Conservation (phyloP, 1,140 invertebrate species). For the Notospermus geniculatus region DNA sequence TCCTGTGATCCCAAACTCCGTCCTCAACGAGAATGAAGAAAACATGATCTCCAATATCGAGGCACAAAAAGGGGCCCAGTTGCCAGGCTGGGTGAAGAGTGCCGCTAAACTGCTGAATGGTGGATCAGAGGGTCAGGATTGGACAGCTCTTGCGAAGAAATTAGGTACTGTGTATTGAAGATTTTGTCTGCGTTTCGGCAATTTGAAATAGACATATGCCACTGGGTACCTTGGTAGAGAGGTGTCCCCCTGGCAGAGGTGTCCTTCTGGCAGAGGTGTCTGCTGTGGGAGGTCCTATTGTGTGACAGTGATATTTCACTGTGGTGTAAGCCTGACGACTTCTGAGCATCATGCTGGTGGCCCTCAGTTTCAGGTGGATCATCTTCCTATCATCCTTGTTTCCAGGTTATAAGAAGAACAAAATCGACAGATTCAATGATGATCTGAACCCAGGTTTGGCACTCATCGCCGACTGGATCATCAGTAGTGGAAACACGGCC, state of each 20-base stretch:
- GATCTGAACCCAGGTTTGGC: conserved; percentile 55
- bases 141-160: conserved; percentile 52
- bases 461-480: conserved; percentile 57
- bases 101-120: conserved; percentile 55
- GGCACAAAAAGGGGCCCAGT: conserved; percentile 17
- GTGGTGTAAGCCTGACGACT: no score
- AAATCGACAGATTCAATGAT: conserved; percentile 51
- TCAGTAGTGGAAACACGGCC: conserved; percentile 56
- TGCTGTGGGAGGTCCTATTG: no score
- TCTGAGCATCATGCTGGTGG: no score
- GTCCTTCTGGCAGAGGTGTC: no score
- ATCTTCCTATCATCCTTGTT: no score
- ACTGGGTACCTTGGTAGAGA: no score
- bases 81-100: conserved; percentile 54
- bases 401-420: conserved; percentile 53
- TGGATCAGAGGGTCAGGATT: conserved; percentile 52
- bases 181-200: no score
- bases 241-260: no score
- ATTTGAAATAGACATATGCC: no score
- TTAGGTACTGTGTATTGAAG: conserved; percentile 44
- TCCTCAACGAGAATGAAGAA: conserved; percentile 29
- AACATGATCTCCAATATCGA: conserved; percentile 35
- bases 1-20: conserved; percentile 36
- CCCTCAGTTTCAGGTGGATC: no score
- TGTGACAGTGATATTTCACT: no score